Base-by-base conservation (phyloP, 2,113 vertebrate genomes). In the Lamprotornis superbus region DNA sequence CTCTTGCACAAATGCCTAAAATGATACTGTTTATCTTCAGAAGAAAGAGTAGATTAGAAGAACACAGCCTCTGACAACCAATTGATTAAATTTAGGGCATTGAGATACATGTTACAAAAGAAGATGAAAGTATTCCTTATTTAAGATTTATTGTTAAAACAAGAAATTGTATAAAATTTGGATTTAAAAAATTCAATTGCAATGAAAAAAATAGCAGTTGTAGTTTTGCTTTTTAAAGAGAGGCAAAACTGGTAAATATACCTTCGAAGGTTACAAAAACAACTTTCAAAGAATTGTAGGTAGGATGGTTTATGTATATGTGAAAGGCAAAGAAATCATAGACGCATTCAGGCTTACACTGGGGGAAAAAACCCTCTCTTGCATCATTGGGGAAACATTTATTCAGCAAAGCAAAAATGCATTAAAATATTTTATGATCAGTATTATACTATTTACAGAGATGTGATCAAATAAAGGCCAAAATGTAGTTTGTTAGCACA, bases 11-110 rank as follows among this genome's bases (percentile, higher is more conserved):
- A 98, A 98, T 97, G 97, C 97, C 96, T 98, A 97, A 98, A 98
- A 98, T 98, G 97, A 98, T 98, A 98, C 97, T 97, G 97, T 98
- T 98, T 98, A 98, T 98, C 98, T 98, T 97, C 95, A 97, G 97
- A 97, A 98, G 98, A 98, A 98, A 98, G 82, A 96, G 97, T 97
- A 98, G 97, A 98, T 98, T 98, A 98, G 97, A 97, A 97, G 96
- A 97, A 98, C 96, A 98, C 91, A 97, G 89, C 91, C 96, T 97
- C 93, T 97, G 97, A 98, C 97, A 97, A 98, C 91, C 97, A 97
- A 98, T 96, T 98, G 98, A 98, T 98, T 98, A 98, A 97, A 98
- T 98, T 97, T 98, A 93, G 96, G 97, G 96, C 95, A 97, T 78
- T 96, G 96, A 97, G 95, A 95, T 96, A 97, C 89, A 92, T 91